Percentiles rank a stretch among this genome's conserved stretches.
phyloP scores from a whole-genome alignment of 2,888 invertebrate genomes.

The Trimorus sp. region DNA sequence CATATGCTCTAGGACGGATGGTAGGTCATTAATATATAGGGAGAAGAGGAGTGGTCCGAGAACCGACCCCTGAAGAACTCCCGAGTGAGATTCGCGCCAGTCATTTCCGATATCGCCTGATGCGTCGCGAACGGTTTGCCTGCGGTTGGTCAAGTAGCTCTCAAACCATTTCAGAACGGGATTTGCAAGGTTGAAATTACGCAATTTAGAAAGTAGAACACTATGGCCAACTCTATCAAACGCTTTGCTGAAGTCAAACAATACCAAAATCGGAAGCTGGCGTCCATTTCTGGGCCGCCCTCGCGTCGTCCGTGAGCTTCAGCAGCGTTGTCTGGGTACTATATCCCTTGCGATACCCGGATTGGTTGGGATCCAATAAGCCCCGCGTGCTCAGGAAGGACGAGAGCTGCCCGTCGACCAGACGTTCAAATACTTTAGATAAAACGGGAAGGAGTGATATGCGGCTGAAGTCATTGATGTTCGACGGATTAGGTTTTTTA shows the following conservation, averaged over 20 bases:
- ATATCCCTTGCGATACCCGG: background rate
- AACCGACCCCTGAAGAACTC: background rate
- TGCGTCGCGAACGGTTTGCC: background rate
- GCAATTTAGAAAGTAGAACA: background rate
- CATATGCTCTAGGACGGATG: background rate
- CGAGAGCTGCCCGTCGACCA: background rate
- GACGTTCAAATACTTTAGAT: constrained; percentile 5
- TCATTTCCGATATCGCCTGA: too few species aligned
- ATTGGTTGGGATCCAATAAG: background rate
- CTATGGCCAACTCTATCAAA: too few species aligned
- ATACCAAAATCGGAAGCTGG: background rate
- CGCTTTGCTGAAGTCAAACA: too few species aligned
- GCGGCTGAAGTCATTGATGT: background rate
- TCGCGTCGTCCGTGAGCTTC: background rate
- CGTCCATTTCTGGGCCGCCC: background rate
- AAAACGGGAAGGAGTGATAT: background rate
- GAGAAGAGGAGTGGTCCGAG: constrained; percentile 1
- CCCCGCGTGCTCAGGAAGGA: background rate
- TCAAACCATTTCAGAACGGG: background rate
- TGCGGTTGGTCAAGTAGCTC: background rate
- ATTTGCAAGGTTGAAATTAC: background rate
- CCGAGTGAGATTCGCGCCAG: too few species aligned
- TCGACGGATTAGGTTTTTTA: background rate
- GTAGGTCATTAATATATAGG: background rate
- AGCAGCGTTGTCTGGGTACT: too few species aligned